Evolutionary conservation across 2,888 invertebrate genomes (phyloP).

Genomic region (Seira musarum): DNA sequence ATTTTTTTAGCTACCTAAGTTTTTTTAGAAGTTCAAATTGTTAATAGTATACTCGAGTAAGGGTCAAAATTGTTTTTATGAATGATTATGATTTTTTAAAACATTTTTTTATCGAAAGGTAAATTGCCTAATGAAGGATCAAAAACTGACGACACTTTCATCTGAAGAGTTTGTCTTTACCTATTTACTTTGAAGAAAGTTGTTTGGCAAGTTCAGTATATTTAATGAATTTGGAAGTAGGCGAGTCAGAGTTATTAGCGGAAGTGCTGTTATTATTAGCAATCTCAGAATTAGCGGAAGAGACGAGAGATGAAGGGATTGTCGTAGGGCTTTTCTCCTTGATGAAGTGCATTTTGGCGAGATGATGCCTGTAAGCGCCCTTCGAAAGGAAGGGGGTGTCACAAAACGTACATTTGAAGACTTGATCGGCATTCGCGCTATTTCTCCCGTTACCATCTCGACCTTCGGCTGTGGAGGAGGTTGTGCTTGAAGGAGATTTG

Average conservation of each 20-base stretch:
- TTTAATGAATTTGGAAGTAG: conserved; percentile 97
- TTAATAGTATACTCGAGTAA: conserved; percentile 56
- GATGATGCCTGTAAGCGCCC: conserved; percentile 96
- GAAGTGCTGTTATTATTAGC: conserved; percentile 67
- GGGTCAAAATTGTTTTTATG: conserved; percentile 44
- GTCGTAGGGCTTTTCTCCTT: conserved; percentile 75
- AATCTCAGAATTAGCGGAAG: conserved; percentile 37
- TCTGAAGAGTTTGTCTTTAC: conserved; percentile 4
- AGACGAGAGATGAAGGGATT: conserved; percentile 40
- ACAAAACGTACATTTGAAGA: conserved; percentile 95
- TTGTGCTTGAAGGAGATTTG: conserved; percentile 51
- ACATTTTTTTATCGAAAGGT: conserved; percentile 16
- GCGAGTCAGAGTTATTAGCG: conserved; percentile 80
- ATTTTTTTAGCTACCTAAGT: not conserved
- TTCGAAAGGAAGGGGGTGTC: conserved; percentile 97
- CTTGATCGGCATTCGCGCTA: conserved; percentile 52
- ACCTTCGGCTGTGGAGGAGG: conserved; percentile 44
- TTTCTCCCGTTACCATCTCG: conserved; percentile 12
- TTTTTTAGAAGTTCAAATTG: conserved; percentile 22
- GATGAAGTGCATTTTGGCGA: conserved; percentile 96
- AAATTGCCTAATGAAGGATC: no score
- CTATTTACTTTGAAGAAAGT: conserved; percentile 90
- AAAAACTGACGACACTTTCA: no score
- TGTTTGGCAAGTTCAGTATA: conserved; percentile 99
- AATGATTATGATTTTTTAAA: conserved; percentile 50